Conservation (phyloP, 2,113 vertebrate species). For the Sylvia atricapilla region DNA sequence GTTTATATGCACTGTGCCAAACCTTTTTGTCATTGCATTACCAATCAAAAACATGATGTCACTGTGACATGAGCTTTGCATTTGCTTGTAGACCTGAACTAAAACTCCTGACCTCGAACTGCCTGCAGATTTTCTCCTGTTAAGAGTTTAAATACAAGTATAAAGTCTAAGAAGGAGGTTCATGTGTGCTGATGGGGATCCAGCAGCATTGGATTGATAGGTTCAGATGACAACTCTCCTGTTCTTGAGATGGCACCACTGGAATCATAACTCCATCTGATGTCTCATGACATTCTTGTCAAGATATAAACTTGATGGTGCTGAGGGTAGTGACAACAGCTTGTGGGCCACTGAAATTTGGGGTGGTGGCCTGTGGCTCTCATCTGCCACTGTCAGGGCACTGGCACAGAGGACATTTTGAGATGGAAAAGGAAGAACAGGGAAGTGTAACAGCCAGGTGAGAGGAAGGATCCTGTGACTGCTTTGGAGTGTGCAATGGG, state of each 20-base stretch:
- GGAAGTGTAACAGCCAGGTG: fast-evolving
- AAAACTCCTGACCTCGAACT: background rate
- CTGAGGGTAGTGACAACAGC: background rate
- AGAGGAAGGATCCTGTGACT: background rate
- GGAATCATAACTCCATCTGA: background rate
- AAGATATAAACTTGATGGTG: background rate
- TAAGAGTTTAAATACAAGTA: background rate
- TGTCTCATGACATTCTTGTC: background rate
- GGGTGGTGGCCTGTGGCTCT: fast-evolving
- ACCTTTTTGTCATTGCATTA: background rate
- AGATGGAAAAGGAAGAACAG: background rate
- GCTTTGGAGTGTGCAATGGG: background rate
- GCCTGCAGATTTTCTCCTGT: background rate
- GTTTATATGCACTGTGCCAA: background rate
- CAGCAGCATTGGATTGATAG: background rate
- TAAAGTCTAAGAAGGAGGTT: background rate
- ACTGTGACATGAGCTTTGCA: background rate
- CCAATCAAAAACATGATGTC: background rate
- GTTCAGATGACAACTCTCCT: background rate
- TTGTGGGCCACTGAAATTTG: background rate
- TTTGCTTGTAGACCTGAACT: background rate
- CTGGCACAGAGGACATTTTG: background rate
- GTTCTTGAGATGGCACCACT: background rate
- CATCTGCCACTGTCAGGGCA: background rate
- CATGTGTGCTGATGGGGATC: background rate